Evolutionary conservation across 1,140 invertebrate species (phyloP), one percentile per base, ranked within the genome.

Genomic region (Drosophila gunungcola): DNA sequence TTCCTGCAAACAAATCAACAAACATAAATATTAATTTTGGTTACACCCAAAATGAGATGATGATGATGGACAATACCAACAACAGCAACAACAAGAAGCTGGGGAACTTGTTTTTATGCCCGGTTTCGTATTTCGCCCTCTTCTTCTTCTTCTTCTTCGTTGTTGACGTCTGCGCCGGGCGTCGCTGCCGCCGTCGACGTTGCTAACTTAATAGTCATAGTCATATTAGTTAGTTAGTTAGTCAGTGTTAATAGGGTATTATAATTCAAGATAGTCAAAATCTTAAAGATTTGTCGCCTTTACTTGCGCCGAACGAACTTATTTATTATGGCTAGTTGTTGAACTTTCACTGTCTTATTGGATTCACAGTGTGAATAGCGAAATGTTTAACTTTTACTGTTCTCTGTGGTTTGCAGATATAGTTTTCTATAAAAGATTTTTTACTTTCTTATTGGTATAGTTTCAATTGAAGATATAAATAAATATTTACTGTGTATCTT

Each of bases 141-240:
- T 57, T 36, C 70, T 32, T 21, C 58, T 32, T 21, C 58, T 55
- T 16, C 73, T 54, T 55, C 65, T 56, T 46, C 42, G 48, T 73
- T 72, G 73, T 77, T 78, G 73, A 78, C 67, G 76, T 77, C 74
- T 79, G 76, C 74, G 76, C 76, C 76, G 76, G 76, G 62, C 61
- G 32, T 38, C 54, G 46, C 56, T 68, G 77, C 61, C 54, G 27
- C 34, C 38, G 55, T 45, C 69, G 41, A 51, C 56, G 67, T 43
- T 12, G 45, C 41, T 65, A 68, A 65, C 60, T 65, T 65, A 68
- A 42, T 21, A 21, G 16, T 21, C 41, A 36, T 48, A 60, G 46
- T 36, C 54, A 27, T 63, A 52, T 64, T 67, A 65, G 64, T 65
- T 42, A 21, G 57, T 51, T 41, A 51, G 58, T 38, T 49, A 36